phyloP scores from a whole-genome alignment of 2,888 invertebrate genomes.

The Diachrysia chrysitis region DNA sequence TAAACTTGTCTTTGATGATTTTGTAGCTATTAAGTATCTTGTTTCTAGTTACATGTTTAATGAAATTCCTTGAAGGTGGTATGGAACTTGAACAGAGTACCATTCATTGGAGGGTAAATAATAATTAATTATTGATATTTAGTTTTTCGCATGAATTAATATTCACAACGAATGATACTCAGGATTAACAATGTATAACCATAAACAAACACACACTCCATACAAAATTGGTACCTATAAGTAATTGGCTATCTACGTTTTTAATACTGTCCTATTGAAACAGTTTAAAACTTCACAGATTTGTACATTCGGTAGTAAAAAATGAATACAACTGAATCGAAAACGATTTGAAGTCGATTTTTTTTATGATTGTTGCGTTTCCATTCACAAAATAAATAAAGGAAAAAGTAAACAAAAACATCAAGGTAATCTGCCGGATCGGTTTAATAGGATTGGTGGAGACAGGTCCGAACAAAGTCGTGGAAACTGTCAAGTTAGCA shows the following conservation, averaged over 20 bases:
- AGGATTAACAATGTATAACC: background rate
- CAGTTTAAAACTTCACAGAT: slow-evolving; percentile 1
- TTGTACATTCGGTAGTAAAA: background rate
- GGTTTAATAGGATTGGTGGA: background rate
- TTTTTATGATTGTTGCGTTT: background rate
- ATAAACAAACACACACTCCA: background rate
- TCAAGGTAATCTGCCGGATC: slow-evolving; percentile 16
- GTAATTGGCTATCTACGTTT: background rate
- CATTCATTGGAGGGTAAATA: too few relatives aligned
- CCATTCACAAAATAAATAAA: background rate
- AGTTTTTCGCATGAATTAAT: background rate
- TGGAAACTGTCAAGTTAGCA: slow-evolving; percentile 55
- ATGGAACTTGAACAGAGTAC: background rate
- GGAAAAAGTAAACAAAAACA: slow-evolving; percentile 26
- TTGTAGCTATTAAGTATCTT: slow-evolving; percentile 8
- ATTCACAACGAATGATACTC: background rate
- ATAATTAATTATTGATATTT: too few relatives aligned
- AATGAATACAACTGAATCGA: background rate
- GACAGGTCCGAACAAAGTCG: slow-evolving; percentile 51
- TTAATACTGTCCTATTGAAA: background rate
- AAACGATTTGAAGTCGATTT: background rate
- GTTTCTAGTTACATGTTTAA: slow-evolving; percentile 5
- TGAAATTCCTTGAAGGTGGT: background rate
- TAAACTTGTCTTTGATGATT: slow-evolving; percentile 33
- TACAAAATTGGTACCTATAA: background rate